Conservation (phyloP, 2,113 vertebrate species). For the Apodemus sylvaticus region DNA sequence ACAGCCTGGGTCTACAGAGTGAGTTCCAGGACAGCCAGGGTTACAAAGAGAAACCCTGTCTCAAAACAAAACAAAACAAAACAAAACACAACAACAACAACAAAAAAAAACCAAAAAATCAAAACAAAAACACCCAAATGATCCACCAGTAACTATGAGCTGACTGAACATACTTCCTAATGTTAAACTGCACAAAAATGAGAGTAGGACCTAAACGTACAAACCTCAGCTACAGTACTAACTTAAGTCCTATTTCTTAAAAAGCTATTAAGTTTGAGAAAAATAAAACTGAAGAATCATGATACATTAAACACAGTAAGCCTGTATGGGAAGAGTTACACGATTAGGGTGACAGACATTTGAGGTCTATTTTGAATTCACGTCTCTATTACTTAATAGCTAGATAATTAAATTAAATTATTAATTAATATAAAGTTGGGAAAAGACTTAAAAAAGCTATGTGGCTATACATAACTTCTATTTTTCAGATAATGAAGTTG, state of each 20-base stretch:
- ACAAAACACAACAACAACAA: too few relatives aligned
- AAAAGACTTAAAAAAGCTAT: constrained; percentile 9
- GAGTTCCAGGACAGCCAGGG: too few relatives aligned
- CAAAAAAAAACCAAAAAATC: too few relatives aligned
- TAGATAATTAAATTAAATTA: not conserved
- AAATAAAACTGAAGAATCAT: constrained; percentile 41
- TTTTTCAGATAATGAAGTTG: constrained; percentile 26
- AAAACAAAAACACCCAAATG: too few relatives aligned
- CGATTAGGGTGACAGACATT: not conserved
- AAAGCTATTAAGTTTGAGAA: constrained; percentile 24
- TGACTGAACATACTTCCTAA: not conserved
- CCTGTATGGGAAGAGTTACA: constrained; percentile 4
- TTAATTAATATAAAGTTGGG: constrained; percentile 6
- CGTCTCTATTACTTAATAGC: not conserved
- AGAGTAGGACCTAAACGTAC: constrained; percentile 18
- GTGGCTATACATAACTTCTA: not conserved
- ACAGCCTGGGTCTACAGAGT: too few relatives aligned
- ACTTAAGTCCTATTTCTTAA: constrained; percentile 34
- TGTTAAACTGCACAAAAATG: not conserved
- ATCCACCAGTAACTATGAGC: not conserved
- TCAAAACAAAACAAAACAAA: too few relatives aligned
- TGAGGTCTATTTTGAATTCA: constrained; percentile 30
- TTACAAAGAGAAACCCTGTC: too few relatives aligned
- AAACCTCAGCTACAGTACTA: not conserved
- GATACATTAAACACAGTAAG: not conserved